Conservation (phyloP, 2,888 invertebrate genomes). For the Steromphala cineraria region DNA sequence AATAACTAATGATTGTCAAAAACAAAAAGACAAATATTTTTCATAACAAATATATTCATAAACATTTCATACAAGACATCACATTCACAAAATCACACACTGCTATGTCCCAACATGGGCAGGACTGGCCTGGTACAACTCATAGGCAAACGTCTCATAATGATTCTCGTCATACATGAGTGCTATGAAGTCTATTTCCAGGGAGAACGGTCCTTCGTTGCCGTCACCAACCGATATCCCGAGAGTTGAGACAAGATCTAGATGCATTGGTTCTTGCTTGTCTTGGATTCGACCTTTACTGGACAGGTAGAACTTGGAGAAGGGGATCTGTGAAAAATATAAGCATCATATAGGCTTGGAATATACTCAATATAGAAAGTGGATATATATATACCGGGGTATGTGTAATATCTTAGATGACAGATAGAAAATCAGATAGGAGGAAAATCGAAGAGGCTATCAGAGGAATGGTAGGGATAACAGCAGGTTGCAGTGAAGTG, state of each 20-base stretch:
- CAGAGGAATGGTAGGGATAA: too few species aligned
- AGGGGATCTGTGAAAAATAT: conserved; percentile 89
- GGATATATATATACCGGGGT: too few species aligned
- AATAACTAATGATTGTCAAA: too few species aligned
- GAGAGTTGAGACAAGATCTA: conserved; percentile 83
- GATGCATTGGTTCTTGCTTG: conserved; percentile 81
- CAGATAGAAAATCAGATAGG: too few species aligned
- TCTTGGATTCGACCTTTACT: conserved; percentile 92
- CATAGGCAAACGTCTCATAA: conserved; percentile 92
- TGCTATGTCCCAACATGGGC: conserved; percentile 26
- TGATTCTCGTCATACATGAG: conserved; percentile 87
- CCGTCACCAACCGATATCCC: conserved; percentile 89
- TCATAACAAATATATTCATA: too few species aligned
- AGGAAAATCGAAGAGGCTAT: too few species aligned
- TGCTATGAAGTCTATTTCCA: conserved; percentile 96
- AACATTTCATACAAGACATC: too few species aligned
- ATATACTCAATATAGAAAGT: too few species aligned
- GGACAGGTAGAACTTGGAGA: conserved; percentile 91
- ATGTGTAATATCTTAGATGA: too few species aligned
- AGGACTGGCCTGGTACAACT: conserved; percentile 82
- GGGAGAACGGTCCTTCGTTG: conserved; percentile 87
- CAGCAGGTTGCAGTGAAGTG: too few species aligned
- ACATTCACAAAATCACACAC: background rate
- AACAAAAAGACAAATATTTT: too few species aligned
- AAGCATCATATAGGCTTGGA: too few species aligned